Evolutionary conservation across 2,113 vertebrate genomes (phyloP), one percentile per base, ranked within the genome.

Genomic region (Rhinolophus ferrumequinum): DNA sequence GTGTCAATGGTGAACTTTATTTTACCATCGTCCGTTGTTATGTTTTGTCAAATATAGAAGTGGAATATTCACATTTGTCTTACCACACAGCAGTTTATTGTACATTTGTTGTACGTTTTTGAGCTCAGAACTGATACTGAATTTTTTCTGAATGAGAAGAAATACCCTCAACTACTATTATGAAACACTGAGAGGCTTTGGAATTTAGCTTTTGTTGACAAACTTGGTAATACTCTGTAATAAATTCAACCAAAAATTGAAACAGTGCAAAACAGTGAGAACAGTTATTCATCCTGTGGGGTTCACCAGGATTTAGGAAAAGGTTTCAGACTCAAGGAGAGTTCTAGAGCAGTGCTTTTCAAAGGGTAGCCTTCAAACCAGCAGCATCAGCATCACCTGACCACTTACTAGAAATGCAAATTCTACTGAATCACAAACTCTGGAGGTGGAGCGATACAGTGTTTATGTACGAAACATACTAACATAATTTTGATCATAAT

Each of bases 101-200:
- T 60, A 84, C 44, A 67, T 88, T 69, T 19, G 82, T 7, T 28
- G 1, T 50, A 41, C 66, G 33, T 70, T 94, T 90, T 52, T 94
- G 30, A 88, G 33, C 35, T 88, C 92, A 94, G 38, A 80, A 15
- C 19, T 66, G 44, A 58, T 92, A 90, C 0, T 70, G 21, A 81
- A 38, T 72, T 60, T 96, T 94, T 95, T 87, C 75, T 91, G 28
- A 72, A 73, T 9, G 15, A 90, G 54, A 93, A 93, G 62, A 93
- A 88, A 84, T 73, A 22, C 8, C 54, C 21, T 94, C 60, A 60
- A n/a, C 13, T 3, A 60, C 8, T 44, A 35, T 79, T 52, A 82
- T 0, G 8, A 12, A 94, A 72, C 28, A 67, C 11, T 35, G 11
- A 96, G 79, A 16, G 13, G 26, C 69, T 95, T 73, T 54, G 30